These are phyloP conservation scores for Drusus annulatus DNA, from an alignment of 1,140 invertebrate genomes.

Conservation along the genomic window DNA sequence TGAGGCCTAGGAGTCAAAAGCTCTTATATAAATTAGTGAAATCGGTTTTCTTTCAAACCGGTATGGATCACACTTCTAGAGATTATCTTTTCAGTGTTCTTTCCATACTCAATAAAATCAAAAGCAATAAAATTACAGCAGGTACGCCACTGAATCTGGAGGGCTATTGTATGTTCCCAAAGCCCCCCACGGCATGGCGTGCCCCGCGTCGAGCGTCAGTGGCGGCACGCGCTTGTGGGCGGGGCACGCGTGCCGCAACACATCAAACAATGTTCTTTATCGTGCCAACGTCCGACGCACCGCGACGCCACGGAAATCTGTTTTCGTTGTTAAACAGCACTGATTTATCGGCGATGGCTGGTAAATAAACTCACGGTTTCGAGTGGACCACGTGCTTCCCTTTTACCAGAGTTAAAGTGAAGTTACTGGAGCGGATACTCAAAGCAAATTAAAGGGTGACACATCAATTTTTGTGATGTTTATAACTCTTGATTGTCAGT, in stretches of 20 bases:
- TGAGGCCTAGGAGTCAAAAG: too few relatives aligned
- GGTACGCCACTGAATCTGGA: neutral
- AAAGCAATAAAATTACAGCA: too few relatives aligned
- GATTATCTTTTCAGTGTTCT: too few relatives aligned
- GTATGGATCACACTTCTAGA: too few relatives aligned
- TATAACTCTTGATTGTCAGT: too few relatives aligned
- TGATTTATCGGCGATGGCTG: slow-evolving; percentile 32
- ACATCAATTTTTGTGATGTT: too few relatives aligned
- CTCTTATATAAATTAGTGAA: too few relatives aligned
- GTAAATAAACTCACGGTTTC: slow-evolving; percentile 26
- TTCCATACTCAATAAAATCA: too few relatives aligned
- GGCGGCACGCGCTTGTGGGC: slow-evolving; percentile 4
- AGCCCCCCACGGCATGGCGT: neutral
- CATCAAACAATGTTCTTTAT: slow-evolving; percentile 19
- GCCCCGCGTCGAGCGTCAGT: neutral
- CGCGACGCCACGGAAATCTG: neutral
- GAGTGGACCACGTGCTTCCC: slow-evolving; percentile 1
- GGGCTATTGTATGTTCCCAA: neutral
- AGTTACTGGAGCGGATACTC: neutral
- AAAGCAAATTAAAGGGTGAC: neutral
- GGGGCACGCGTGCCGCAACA: slow-evolving; percentile 12
- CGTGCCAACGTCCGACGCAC: neutral
- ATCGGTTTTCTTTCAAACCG: too few relatives aligned
- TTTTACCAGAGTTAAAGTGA: neutral
- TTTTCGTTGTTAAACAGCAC: slow-evolving; percentile 16